phyloP scores from a whole-genome alignment of 1,140 invertebrate genomes.

The Drosophila chauvacae region DNA sequence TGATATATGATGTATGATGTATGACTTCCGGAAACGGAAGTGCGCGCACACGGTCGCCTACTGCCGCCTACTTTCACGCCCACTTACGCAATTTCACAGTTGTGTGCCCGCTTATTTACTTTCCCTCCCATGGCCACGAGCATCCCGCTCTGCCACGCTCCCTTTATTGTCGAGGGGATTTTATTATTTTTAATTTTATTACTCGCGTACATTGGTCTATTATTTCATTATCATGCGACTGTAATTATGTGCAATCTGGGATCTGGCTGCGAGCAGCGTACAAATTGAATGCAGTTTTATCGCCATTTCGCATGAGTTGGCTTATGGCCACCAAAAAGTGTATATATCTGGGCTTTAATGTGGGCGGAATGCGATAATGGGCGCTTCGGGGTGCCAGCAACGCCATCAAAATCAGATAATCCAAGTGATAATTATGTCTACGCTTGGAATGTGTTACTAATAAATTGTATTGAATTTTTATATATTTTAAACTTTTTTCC shows the following conservation, averaged over 20 bases:
- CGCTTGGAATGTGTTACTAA: not conserved
- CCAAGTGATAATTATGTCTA: not conserved
- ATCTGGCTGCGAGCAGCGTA: slow-evolving; percentile 14
- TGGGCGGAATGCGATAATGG: not conserved
- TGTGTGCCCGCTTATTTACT: slow-evolving; percentile 35
- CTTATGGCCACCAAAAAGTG: slow-evolving; percentile 24
- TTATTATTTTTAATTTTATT: slow-evolving; percentile 55
- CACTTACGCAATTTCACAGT: slow-evolving; percentile 67
- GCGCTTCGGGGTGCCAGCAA: not conserved
- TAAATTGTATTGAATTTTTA: too few species aligned
- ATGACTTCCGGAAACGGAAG: slow-evolving; percentile 62
- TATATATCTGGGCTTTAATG: slow-evolving; percentile 8
- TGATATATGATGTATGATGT: slow-evolving; percentile 35
- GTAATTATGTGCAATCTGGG: slow-evolving; percentile 63
- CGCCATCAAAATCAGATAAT: slow-evolving; percentile 14
- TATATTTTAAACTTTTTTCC: not conserved
- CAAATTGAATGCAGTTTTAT: slow-evolving; percentile 68
- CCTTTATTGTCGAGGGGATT: slow-evolving; percentile 22
- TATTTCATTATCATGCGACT: slow-evolving; percentile 61
- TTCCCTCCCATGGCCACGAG: not conserved
- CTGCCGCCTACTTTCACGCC: slow-evolving; percentile 55
- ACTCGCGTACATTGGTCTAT: slow-evolving; percentile 37
- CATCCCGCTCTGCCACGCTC: too few species aligned
- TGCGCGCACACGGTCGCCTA: slow-evolving; percentile 45
- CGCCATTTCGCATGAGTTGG: slow-evolving; percentile 64